phyloP scores from a whole-genome alignment of 2,797 vertebrate genomes.

The Eulemur coronatus region DNA sequence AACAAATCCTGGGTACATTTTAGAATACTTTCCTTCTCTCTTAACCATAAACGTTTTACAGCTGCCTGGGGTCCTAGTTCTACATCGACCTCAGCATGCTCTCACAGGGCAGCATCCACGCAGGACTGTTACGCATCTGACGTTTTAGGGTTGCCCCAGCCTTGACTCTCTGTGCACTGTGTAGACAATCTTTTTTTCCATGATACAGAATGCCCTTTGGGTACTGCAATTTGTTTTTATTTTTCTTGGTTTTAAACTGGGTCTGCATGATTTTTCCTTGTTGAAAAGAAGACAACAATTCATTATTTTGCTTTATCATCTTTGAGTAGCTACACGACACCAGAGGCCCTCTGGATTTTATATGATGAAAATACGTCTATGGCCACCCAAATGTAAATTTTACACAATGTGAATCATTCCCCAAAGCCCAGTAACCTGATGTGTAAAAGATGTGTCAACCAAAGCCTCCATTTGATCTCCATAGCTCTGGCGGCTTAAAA shows the following conservation, averaged over 20 bases:
- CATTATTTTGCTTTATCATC: slow-evolving; percentile 34
- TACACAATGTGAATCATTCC: background rate
- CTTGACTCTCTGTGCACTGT: background rate
- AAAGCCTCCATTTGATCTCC: background rate
- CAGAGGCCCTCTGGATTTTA: slow-evolving; percentile 35
- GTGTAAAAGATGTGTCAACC: background rate
- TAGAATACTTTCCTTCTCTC: background rate
- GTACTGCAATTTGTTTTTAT: slow-evolving; percentile 7
- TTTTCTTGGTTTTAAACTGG: slow-evolving; percentile 1
- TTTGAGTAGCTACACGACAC: slow-evolving; percentile 29
- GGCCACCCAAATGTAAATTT: background rate
- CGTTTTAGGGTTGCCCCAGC: background rate
- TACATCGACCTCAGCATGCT: background rate
- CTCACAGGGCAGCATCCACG: background rate
- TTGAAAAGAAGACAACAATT: slow-evolving; percentile 43
- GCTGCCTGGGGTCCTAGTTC: background rate
- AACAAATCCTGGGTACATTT: background rate
- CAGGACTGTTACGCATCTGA: background rate
- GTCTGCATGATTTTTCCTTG: background rate
- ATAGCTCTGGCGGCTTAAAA: background rate
- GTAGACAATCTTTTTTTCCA: background rate
- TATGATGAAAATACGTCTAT: background rate
- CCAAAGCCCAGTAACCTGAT: background rate
- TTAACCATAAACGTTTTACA: background rate
- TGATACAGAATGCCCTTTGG: background rate